Evolutionary conservation across 2,888 invertebrate species (phyloP), one percentile per base, ranked within the genome.

Genomic region (Zelleria hepariella): DNA sequence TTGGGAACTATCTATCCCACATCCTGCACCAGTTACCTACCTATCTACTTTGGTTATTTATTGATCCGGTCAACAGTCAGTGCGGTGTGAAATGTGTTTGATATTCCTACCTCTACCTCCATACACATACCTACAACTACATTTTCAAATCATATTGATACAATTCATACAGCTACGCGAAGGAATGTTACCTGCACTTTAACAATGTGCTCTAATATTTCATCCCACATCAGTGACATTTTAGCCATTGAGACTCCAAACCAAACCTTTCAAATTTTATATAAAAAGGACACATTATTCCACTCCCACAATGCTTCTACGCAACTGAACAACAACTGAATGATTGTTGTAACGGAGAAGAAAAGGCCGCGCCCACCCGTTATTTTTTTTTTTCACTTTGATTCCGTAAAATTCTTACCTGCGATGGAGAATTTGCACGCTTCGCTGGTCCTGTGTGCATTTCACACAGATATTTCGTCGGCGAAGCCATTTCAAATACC

Each of bases 271-370:
- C 20, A n/a, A n/a, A 51, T 27, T 55, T 20, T 5, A 27, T 15
- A 55, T 21, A 55, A 24, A 32, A 55, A 32, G 32, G 55, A n/a
- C 15, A 55, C 21, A 55, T 25, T 20, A 24, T n/a, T 53, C 15
- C 24, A 8, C 1, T n/a, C 2, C 20, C 27, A 55, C 55, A 55
- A 55, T 55, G n/a, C 32, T 15, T n/a, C n/a, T 27, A 55, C 55
- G 27, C 55, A 55, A 55, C 55, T 55, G 55, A 55, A 55, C 32
- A 55, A 32, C 21, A 20, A n/a, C n/a, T n/a, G n/a, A n/a, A n/a
- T n/a, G n/a, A n/a, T n/a, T n/a, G n/a, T 32, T 20, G 27, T 21
- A 7, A 8, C 8, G 10, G 21, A 55, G 20, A n/a, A 23, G 25
- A 53, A 53, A n/a, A 25, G 24, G n/a, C 10, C 55, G 20, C 20